Percentiles rank a stretch among this genome's conserved stretches.
Evolutionary conservation across 2,113 vertebrate genomes (phyloP).

Genomic region (Pogona vitticeps): DNA sequence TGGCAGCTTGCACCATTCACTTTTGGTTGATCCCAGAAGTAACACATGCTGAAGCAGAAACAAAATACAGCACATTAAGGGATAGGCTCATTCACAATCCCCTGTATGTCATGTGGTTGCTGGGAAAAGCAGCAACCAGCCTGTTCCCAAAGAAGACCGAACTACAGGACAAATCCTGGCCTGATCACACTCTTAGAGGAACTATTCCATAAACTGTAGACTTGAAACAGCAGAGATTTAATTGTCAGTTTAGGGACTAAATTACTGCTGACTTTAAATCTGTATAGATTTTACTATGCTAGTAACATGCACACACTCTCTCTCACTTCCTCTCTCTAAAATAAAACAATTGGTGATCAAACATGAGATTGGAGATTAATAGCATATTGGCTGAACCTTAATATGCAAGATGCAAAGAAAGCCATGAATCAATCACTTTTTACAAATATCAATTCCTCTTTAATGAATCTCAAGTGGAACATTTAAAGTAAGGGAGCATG

Average conservation of each 20-base stretch:
- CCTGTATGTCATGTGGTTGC: too few relatives aligned
- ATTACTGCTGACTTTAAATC: neutral
- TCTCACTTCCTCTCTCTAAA: neutral
- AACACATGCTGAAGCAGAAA: too few relatives aligned
- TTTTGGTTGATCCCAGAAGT: too few relatives aligned
- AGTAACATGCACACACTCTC: too few relatives aligned
- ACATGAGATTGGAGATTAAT: neutral
- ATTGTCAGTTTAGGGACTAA: neutral
- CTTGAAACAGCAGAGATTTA: neutral
- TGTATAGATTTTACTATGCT: too few relatives aligned
- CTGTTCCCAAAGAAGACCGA: too few relatives aligned
- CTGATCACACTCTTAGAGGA: neutral
- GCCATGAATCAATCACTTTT: neutral
- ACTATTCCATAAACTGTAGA: neutral
- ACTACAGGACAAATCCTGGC: too few relatives aligned
- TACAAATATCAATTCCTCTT: neutral
- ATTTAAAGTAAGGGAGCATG: neutral
- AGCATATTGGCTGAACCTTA: neutral
- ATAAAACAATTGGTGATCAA: neutral
- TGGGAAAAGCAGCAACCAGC: too few relatives aligned
- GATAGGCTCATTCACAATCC: too few relatives aligned
- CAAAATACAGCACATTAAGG: too few relatives aligned
- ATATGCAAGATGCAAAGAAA: neutral
- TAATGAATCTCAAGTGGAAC: slow-evolving; percentile 1
- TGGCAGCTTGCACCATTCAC: too few relatives aligned